Evolutionary conservation across 2,888 invertebrate species (phyloP).

Genomic region (Dynastes hyllus): DNA sequence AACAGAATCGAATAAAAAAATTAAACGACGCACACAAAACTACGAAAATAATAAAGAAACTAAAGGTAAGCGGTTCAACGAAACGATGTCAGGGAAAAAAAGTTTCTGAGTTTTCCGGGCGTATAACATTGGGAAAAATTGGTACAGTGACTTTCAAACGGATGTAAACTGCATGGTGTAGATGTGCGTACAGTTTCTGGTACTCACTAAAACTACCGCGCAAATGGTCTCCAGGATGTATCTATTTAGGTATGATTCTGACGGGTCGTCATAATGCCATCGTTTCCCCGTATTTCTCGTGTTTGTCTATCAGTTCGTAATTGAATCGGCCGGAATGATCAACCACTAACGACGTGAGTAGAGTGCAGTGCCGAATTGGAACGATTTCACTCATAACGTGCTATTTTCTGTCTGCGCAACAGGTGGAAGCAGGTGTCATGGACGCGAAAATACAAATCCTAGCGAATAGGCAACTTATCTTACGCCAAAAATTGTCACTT

Average conservation of each 20-base stretch:
- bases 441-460: slow-evolving; percentile 1
- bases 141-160: slow-evolving; percentile 14
- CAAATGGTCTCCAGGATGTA: background rate
- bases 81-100: slow-evolving; percentile 30
- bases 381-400: slow-evolving; percentile 40
- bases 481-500: background rate
- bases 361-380: slow-evolving; percentile 31
- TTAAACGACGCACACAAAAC: slow-evolving; percentile 36
- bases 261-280: slow-evolving; percentile 17
- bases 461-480: slow-evolving; percentile 34
- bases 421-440: slow-evolving; percentile 52
- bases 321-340: background rate
- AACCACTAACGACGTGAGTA: slow-evolving; percentile 8
- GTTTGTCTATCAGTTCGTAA: slow-evolving; percentile 3
- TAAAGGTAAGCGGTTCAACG: slow-evolving; percentile 34
- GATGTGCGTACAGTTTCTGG: background rate
- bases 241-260: background rate
- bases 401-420: slow-evolving; percentile 49
- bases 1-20: slow-evolving; percentile 41
- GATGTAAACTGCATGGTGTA: slow-evolving; percentile 18
- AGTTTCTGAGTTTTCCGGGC: slow-evolving; percentile 35
- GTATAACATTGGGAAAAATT: no score
- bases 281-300: background rate
- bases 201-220: background rate
- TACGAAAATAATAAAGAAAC: slow-evolving; percentile 24